Base-by-base conservation (phyloP, 2,888 invertebrate genomes). In the Watsonalla binaria region DNA sequence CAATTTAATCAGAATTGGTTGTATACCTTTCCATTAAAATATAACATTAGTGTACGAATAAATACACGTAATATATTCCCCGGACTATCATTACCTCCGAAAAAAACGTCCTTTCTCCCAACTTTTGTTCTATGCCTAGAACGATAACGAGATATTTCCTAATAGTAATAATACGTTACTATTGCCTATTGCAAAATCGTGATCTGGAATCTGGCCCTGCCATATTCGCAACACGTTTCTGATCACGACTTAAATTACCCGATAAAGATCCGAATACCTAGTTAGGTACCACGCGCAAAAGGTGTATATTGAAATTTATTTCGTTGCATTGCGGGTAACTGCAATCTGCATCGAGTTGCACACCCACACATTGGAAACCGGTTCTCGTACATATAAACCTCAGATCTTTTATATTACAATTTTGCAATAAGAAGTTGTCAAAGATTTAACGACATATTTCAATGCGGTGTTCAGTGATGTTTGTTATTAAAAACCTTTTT, bases 291-390 rank as follows among this genome's bases (percentile, higher is more conserved):
- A 61, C 61, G 58, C 56, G 53, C 60, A 60, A 58, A 60, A 63
- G 65, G 70, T 70, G 69, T 70, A 74, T 74, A 76, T 73, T 72
- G 66, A 72, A 76, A 78, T 78, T 72, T 77, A 79, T 80, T 76
- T 74, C 67, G 78, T 79, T 77, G 81, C 78, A 80, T 75, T 82
- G 82, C 82, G 75, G 79, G 62, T 69, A 63, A 71, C 73, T 74
- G 79, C 78, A 72, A 63, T 70, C 73, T 74, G 79, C 78, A 72
- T 63, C 72, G 70, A 64, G 72, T 66, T 74, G 72, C 66, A 74
- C 82, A 67, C 82, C 82, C 76, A 82, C 84, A 68, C 58, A 59
- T 56, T 55, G 39, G 61, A 62, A 76, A 84, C 85, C 70, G 84
- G 85, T 84, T 84, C 76, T 56, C 61, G n/a, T 66, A 64, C 66